Base-by-base conservation (phyloP, 2,113 vertebrate species). In the Toxotes jaculatrix region DNA sequence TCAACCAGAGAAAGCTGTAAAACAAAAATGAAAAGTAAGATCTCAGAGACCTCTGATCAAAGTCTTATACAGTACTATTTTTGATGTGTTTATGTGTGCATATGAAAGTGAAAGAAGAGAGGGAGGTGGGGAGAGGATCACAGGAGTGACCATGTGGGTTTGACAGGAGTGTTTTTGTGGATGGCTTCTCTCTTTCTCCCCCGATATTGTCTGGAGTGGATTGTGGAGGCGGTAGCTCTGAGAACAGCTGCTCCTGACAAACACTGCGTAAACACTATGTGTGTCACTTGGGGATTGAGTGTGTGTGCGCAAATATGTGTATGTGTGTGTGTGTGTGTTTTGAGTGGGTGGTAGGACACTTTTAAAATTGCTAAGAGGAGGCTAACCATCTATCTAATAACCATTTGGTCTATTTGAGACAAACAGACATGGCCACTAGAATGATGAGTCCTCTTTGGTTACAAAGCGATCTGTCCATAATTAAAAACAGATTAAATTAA, bases 231-330 rank as follows among this genome's bases (percentile, higher is more conserved):
- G 62, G 84, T n/a, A 70, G 88, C 89, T 89, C 82, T 73, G 83
- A 89, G 87, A 90, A 87, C 93, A 94, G 93, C 93, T 94, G 92
- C 90, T 88, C 88, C 87, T 88, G 93, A 94, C 91, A 92, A 88
- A 91, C 86, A 80, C 80, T 79, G 77, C 17, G 77, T 77, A 83
- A 88, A 87, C 70, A 89, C 75, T 87, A 55, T 82, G 79, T 84
- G 83, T 90, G 92, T 85, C 74, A 82, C 76, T 88, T 53, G 67
- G 79, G 80, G 89, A 80, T 84, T 88, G 80, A 77, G 74, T 67
- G 78, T 51, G 74, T 70, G 42, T 66, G 23, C 64, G 40, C 53
- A 23, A 69, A 34, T 62, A 45, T 73, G 60, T 74, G 63, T 63
- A 23, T 81, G 42, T 80, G 61, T 59, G 45, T 60, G 63, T 72